These are phyloP conservation scores for Aramus guarauna DNA, from an alignment of 2,113 vertebrate genomes.

Conservation along the genomic window DNA sequence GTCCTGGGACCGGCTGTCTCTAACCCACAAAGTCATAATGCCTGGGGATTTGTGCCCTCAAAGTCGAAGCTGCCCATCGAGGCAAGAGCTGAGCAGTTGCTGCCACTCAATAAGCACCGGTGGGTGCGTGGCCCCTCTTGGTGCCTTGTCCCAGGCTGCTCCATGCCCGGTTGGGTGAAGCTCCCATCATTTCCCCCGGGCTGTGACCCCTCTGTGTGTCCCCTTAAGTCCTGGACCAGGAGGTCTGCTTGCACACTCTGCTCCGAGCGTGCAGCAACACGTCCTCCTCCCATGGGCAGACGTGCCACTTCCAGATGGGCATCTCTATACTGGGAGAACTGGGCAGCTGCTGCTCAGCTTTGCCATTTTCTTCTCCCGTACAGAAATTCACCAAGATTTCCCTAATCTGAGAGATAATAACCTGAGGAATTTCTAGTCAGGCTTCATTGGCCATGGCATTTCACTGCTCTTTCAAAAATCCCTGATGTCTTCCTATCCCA, in stretches of 20 bases:
- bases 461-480: constrained; percentile 49
- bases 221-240: background rate
- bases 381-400: constrained; percentile 4
- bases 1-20: background rate
- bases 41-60: background rate
- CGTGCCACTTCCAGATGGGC: accelerated
- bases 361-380: background rate
- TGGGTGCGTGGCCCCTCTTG: accelerated
- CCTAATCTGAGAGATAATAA: constrained; percentile 49
- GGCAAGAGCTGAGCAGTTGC: background rate
- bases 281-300: accelerated
- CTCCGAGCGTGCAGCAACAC: background rate
- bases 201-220: background rate
- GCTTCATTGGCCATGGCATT: constrained; percentile 60
- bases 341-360: background rate
- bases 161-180: accelerated
- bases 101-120: background rate
- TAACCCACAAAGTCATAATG: accelerated
- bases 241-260: accelerated
- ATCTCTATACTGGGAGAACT: background rate
- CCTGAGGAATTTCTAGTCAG: constrained; percentile 48
- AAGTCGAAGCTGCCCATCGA: background rate
- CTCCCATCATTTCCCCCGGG: accelerated
- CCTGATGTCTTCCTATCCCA: constrained; percentile 38
- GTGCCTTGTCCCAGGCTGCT: background rate